Percentiles rank a stretch among this genome's conserved stretches.
These are phyloP conservation scores for Cinara cedri DNA, from an alignment of 2,888 invertebrate species.

Conservation along the genomic window DNA sequence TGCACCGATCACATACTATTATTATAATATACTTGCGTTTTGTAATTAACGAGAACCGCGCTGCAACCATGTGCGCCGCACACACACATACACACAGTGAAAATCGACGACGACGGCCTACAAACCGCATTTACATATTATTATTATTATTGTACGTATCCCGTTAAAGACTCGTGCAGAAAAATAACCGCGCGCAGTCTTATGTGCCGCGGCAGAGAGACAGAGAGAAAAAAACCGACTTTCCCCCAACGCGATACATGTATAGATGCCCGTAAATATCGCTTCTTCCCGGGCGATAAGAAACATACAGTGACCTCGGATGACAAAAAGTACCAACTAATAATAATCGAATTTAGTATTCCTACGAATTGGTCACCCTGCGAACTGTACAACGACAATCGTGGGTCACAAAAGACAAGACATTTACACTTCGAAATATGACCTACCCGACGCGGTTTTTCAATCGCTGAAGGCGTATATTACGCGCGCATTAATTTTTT, in stretches of 20 bases:
- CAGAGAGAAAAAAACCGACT: background rate
- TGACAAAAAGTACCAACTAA: too few species aligned
- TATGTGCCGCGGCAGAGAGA: background rate
- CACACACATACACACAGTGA: background rate
- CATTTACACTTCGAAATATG: too few species aligned
- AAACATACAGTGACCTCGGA: too few species aligned
- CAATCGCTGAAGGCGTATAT: too few species aligned
- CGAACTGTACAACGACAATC: too few species aligned
- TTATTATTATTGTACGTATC: background rate
- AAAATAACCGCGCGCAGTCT: background rate
- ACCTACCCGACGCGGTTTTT: too few species aligned
- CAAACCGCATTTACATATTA: slow-evolving; percentile 37
- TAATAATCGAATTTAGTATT: too few species aligned
- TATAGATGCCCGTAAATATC: too few species aligned
- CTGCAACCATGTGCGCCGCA: slow-evolving; percentile 34
- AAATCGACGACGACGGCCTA: slow-evolving; percentile 1
- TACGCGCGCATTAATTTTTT: too few species aligned
- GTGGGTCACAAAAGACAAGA: too few species aligned
- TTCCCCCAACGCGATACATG: background rate
- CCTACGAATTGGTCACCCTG: too few species aligned
- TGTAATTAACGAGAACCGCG: slow-evolving; percentile 48
- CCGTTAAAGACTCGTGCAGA: slow-evolving; percentile 5
- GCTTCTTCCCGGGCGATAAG: too few species aligned
- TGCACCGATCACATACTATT: background rate
- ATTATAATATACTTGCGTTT: slow-evolving; percentile 1